These are phyloP conservation scores for Zaprionus tsacasi DNA, from an alignment of 1,140 invertebrate genomes.

Conservation along the genomic window DNA sequence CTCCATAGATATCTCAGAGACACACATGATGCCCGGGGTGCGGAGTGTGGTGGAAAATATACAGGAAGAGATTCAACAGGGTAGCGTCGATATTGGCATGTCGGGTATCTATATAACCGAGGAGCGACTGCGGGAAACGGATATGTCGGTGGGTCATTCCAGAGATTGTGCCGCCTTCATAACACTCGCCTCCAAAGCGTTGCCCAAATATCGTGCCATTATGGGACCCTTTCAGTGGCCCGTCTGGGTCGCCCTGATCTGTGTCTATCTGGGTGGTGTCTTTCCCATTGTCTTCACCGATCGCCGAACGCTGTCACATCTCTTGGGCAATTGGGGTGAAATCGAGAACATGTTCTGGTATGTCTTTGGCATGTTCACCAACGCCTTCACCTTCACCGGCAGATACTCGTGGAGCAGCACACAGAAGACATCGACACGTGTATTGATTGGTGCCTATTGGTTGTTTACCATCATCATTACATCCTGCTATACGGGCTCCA, in stretches of 20 bases:
- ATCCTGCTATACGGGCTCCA: conserved; percentile 91
- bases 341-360: conserved; percentile 92
- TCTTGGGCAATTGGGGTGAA: conserved; percentile 88
- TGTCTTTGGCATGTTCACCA: conserved; percentile 92
- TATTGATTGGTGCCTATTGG: conserved; percentile 91
- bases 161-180: conserved; percentile 91
- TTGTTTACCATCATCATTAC: conserved; percentile 92
- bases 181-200: conserved; percentile 89
- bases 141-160: conserved; percentile 87
- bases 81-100: conserved; percentile 87
- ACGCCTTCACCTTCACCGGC: conserved; percentile 89
- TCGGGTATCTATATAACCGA: conserved; percentile 88
- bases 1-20: conserved; percentile 87
- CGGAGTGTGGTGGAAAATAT: conserved; percentile 86
- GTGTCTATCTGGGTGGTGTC: conserved; percentile 89
- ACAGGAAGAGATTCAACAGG: conserved; percentile 40
- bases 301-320: conserved; percentile 87
- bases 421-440: conserved; percentile 88
- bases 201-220: conserved; percentile 91
- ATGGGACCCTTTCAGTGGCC: conserved; percentile 91
- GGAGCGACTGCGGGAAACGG: conserved; percentile 85
- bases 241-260: conserved; percentile 89
- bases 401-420: conserved; percentile 88
- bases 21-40: conserved; percentile 69
- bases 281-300: conserved; percentile 89